Percentiles rank a stretch among this genome's conserved stretches.
These are phyloP conservation scores for Drosophila jambulina DNA, from an alignment of 1,140 invertebrate species.

Conservation along the genomic window DNA sequence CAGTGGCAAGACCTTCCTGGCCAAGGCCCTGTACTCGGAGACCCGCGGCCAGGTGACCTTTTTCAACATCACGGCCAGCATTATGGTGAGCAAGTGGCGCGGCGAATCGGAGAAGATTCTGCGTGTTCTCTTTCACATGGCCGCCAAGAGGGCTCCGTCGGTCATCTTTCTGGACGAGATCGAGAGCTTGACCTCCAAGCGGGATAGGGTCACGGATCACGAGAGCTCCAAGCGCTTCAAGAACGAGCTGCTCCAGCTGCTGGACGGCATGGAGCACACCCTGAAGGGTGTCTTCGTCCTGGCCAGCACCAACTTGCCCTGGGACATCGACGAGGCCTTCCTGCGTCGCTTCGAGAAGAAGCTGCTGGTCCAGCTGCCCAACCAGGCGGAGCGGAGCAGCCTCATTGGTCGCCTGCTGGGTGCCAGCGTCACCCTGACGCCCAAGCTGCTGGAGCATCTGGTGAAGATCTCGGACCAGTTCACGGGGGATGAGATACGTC, in stretches of 20 bases:
- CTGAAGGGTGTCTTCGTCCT: slow-evolving; percentile 90
- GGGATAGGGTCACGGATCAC: slow-evolving; percentile 91
- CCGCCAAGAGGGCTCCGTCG: slow-evolving; percentile 95
- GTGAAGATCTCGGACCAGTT: slow-evolving; percentile 90
- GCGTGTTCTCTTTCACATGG: slow-evolving; percentile 94
- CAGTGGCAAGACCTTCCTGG: slow-evolving; percentile 94
- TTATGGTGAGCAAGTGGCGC: slow-evolving; percentile 96
- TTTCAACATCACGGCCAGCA: slow-evolving; percentile 96
- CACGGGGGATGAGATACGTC: slow-evolving; percentile 93
- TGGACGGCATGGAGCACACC: slow-evolving; percentile 92
- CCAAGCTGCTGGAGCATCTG: slow-evolving; percentile 86
- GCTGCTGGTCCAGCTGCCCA: slow-evolving; percentile 92
- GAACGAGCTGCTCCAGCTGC: slow-evolving; percentile 95
- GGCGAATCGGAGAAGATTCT: slow-evolving; percentile 96
- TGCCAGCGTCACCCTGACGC: slow-evolving; percentile 69
- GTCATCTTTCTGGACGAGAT: slow-evolving; percentile 99
- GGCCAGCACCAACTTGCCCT: slow-evolving; percentile 96
- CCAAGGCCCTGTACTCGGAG: slow-evolving; percentile 94
- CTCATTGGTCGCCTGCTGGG: slow-evolving; percentile 89
- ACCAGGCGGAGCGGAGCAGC: slow-evolving; percentile 87
- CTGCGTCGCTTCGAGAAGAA: slow-evolving; percentile 95
- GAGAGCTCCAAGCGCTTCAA: slow-evolving; percentile 96
- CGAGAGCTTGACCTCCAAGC: slow-evolving; percentile 93
- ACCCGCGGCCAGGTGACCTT: slow-evolving; percentile 91
- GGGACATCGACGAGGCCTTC: slow-evolving; percentile 96